Evolutionary conservation across 2,888 invertebrate genomes (phyloP).

Genomic region (Plebejus argus): DNA sequence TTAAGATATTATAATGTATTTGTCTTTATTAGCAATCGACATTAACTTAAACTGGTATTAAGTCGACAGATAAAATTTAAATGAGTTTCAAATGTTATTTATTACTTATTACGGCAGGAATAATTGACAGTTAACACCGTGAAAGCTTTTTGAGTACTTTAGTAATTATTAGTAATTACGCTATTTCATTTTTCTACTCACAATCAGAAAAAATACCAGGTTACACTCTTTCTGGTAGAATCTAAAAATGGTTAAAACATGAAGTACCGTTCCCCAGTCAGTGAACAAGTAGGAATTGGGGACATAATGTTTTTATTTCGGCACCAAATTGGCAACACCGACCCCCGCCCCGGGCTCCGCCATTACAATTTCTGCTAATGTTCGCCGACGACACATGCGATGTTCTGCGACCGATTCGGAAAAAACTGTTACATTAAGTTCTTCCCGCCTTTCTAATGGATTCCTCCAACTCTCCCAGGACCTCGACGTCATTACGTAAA

Average conservation of each 20-base stretch:
- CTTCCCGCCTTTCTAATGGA: slow-evolving; percentile 79
- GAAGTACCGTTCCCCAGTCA: neutral
- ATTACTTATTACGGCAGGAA: neutral
- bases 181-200: neutral
- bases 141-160: neutral
- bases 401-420: slow-evolving; percentile 61
- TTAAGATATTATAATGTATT: neutral
- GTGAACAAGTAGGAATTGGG: slow-evolving; percentile 1
- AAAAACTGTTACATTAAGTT: slow-evolving; percentile 74
- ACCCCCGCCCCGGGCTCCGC: slow-evolving; percentile 51
- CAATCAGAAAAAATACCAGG: neutral
- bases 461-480: slow-evolving; percentile 78
- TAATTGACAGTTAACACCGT: neutral
- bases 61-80: neutral
- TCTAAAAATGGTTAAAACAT: neutral
- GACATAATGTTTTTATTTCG: slow-evolving; percentile 32
- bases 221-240: neutral
- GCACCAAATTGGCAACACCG: slow-evolving; percentile 42
- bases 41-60: neutral
- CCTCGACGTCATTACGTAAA: slow-evolving; percentile 75
- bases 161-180: neutral
- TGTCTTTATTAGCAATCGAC: neutral
- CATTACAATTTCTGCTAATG: slow-evolving; percentile 66
- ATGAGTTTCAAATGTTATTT: neutral
- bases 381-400: slow-evolving; percentile 62